Percentiles rank a stretch among this genome's conserved stretches.
Conservation (phyloP, 2,888 invertebrate genomes). For the Acleris emargana region DNA sequence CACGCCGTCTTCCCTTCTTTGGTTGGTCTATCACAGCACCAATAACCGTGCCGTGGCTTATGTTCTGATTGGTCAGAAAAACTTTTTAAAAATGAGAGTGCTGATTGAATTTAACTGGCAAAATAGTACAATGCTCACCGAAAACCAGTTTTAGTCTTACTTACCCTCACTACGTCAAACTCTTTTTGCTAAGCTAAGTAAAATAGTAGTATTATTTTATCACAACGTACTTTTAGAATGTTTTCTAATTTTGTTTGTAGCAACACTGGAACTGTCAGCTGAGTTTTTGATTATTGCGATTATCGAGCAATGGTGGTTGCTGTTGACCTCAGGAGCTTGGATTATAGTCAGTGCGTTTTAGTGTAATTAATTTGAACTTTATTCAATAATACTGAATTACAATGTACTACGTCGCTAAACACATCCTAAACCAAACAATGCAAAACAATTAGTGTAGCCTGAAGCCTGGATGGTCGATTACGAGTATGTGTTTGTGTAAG, state of each 20-base stretch:
- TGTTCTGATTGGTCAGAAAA: too few species aligned
- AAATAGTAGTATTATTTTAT: background rate
- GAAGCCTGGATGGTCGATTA: conserved; percentile 52
- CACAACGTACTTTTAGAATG: conserved; percentile 20
- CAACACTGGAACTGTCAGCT: conserved; percentile 39
- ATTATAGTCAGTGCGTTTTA: conserved; percentile 45
- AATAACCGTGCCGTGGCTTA: too few species aligned
- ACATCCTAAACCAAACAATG: conserved; percentile 36
- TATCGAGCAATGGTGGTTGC: conserved; percentile 69
- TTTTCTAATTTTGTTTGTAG: conserved; percentile 17
- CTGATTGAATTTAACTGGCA: too few species aligned
- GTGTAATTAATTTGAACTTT: conserved; percentile 41
- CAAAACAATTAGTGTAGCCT: conserved; percentile 43
- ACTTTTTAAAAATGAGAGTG: too few species aligned
- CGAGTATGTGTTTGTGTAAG: conserved; percentile 65
- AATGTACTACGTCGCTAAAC: conserved; percentile 41
- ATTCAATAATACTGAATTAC: conserved; percentile 41
- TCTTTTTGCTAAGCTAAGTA: background rate
- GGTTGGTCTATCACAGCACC: too few species aligned
- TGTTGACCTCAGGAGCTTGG: conserved; percentile 59
- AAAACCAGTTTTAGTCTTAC: too few species aligned
- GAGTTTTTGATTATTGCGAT: conserved; percentile 45
- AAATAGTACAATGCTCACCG: too few species aligned
- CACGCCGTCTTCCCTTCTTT: too few species aligned
- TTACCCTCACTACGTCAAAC: too few species aligned